Conservation (phyloP, 2,888 invertebrate genomes). For the Megamerina dolium region DNA sequence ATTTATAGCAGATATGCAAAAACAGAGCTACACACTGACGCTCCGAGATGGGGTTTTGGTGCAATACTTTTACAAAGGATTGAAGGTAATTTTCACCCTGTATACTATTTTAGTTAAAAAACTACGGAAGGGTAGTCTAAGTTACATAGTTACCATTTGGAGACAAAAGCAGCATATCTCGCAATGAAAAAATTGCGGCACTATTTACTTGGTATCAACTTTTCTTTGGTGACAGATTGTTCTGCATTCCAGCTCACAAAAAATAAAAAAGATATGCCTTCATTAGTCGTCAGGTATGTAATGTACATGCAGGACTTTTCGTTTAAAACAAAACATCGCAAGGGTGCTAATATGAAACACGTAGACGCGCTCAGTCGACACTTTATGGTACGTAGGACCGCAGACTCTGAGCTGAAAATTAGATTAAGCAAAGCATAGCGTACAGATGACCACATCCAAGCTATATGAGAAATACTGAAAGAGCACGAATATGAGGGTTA, state of each 20-base stretch:
- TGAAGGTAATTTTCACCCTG: slow-evolving; percentile 17
- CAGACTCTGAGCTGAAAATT: slow-evolving; percentile 4
- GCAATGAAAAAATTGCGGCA: slow-evolving; percentile 24
- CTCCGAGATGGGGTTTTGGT: slow-evolving; percentile 17
- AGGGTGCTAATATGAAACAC: slow-evolving; percentile 20
- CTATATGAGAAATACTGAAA: slow-evolving; percentile 8
- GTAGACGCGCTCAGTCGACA: slow-evolving; percentile 22
- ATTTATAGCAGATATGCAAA: slow-evolving; percentile 11
- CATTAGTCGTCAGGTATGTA: slow-evolving; percentile 17
- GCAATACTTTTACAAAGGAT: slow-evolving; percentile 18
- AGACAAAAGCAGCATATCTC: slow-evolving; percentile 21
- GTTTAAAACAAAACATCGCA: no score
- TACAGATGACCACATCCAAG: slow-evolving; percentile 8
- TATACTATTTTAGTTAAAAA: slow-evolving; percentile 14
- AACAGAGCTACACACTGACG: slow-evolving; percentile 21
- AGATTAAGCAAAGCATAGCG: slow-evolving; percentile 8
- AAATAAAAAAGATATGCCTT: slow-evolving; percentile 11
- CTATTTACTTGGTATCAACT: slow-evolving; percentile 21
- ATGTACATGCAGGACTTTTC: slow-evolving; percentile 22
- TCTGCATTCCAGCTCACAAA: slow-evolving; percentile 12
- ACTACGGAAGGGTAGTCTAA: slow-evolving; percentile 9
- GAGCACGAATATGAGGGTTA: slow-evolving; percentile 9
- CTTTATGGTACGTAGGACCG: background rate
- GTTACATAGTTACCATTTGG: slow-evolving; percentile 23
- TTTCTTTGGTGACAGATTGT: slow-evolving; percentile 15